Conservation (phyloP, 92 coral and sea anemone genomes). For the Micromussa lordhowensis region DNA sequence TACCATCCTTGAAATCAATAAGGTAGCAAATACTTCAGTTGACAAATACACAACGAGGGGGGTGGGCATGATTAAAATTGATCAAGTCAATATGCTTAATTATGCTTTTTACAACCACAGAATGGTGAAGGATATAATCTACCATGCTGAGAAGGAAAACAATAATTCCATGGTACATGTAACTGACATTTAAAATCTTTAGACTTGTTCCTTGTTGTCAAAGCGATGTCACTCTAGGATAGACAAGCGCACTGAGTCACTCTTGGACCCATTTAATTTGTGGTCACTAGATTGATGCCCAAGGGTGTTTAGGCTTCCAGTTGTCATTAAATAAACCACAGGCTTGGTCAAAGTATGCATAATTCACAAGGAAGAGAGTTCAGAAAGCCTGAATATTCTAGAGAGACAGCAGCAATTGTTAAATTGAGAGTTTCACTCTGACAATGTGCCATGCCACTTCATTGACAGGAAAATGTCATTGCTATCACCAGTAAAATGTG, state of each 20-base stretch:
- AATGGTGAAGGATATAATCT: too few relatives aligned
- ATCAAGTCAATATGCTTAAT: too few relatives aligned
- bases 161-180: neutral
- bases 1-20: too few relatives aligned
- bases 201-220: neutral
- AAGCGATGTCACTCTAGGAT: neutral
- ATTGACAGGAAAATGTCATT: neutral
- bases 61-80: too few relatives aligned
- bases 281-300: neutral
- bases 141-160: neutral
- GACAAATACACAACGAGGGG: too few relatives aligned
- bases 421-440: neutral
- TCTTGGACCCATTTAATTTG: neutral
- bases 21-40: too few relatives aligned
- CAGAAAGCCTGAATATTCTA: neutral
- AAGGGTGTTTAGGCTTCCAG: neutral
- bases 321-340: constrained; percentile 7
- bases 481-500: neutral
- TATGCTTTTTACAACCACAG: too few relatives aligned
- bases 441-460: neutral
- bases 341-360: neutral
- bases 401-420: neutral
- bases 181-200: neutral
- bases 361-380: neutral
- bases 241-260: neutral